Evolutionary conservation across 2,113 vertebrate species (phyloP).

Genomic region (Gambusia affinis): DNA sequence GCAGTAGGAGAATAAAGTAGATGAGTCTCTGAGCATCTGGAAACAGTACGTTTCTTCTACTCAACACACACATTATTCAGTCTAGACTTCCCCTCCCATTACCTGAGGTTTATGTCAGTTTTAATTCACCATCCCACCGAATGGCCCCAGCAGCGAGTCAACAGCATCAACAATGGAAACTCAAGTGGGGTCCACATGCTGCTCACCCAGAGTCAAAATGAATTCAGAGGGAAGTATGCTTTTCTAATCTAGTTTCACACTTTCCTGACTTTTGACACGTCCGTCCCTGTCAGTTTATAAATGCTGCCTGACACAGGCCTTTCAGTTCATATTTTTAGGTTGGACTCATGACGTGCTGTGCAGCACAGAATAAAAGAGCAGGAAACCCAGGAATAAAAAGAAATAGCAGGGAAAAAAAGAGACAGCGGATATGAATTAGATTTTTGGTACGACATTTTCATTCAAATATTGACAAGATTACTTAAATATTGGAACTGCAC

Average conservation of each 20-base stretch:
- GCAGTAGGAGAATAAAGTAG: not conserved
- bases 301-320: conserved; percentile 55
- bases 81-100: conserved; percentile 6
- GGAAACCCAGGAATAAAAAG: conserved; percentile 1
- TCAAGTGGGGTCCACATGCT: conserved; percentile 30
- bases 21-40: not conserved
- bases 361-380: conserved; percentile 32
- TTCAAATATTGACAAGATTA: not conserved
- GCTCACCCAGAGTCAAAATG: conserved; percentile 55
- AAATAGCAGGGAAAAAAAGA: not conserved
- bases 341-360: conserved; percentile 36
- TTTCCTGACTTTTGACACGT: conserved; percentile 66
- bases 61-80: not conserved
- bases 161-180: conserved; percentile 34
- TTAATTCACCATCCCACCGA: conserved; percentile 32
- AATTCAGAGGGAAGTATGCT: conserved; percentile 37
- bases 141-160: conserved; percentile 50
- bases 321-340: conserved; percentile 39
- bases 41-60: conserved; percentile 2
- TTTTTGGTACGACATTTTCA: conserved; percentile 17
- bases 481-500: too few species aligned
- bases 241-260: conserved; percentile 62
- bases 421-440: conserved; percentile 6
- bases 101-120: conserved; percentile 1
- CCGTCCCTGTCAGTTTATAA: conserved; percentile 59